Evolutionary conservation across 1,140 invertebrate species (phyloP), one percentile per base, ranked within the genome.

Genomic region (Drosophila sp.): DNA sequence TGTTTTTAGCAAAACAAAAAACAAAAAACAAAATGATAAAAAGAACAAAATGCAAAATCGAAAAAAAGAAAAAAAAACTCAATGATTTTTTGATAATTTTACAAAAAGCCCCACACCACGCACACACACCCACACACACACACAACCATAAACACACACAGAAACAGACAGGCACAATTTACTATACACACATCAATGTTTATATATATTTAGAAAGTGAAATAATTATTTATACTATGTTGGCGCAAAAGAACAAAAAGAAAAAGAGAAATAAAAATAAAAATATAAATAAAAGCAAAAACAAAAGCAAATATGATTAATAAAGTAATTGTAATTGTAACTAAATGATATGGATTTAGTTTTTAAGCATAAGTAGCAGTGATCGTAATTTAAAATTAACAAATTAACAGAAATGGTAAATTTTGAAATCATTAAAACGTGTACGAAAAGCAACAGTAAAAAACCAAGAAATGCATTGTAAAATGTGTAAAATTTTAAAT

Each of bases 51-150:
- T 38, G 38, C 46, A 29, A 62, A 29, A 67, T 54, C 54, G n/a
- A 58, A 73, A 57, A 50, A 64, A 40, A 63, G 61, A 77, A 58
- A 50, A 57, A 40, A 75, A 87, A 87, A 89, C 79, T 76, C 63
- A 80, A 89, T 83, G 83, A 89, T 89, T 89, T 89, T 89, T 89
- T 89, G 83, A 89, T 89, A 89, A 89, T 89, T 89, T 89, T 89
- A 89, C 83, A 89, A 89, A 72, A 56, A 66, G 51, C 62, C 61
- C 61, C 58, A 53, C 66, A 73, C 48, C 21, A 64, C 34, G 64
- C 51, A 64, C 29, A 71, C 56, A 65, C 9, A 50, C 50, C 65
- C 46, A 58, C 54, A 56, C 56, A 65, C 18, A 53, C 32, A 80
- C 63, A 76, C 32, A 67, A 29, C 36, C 36, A 38, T 13, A 38